phyloP scores from a whole-genome alignment of 2,888 invertebrate genomes.

The Erannis defoliaria region DNA sequence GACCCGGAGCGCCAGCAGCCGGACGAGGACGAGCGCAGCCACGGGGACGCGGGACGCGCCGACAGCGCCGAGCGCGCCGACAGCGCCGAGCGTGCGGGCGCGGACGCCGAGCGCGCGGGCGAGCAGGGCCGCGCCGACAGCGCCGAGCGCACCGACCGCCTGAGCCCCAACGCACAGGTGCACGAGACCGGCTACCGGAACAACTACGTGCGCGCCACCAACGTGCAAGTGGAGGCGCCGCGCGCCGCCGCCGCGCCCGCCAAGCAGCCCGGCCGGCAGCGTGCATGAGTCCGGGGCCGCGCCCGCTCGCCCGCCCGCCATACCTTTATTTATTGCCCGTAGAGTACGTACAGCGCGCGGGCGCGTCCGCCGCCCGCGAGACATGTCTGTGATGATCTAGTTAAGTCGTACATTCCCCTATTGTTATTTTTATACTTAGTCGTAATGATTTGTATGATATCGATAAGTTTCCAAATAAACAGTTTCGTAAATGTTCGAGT shows the following conservation, averaged over 20 bases:
- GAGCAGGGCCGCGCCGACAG: constrained; percentile 46
- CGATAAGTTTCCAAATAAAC: constrained; percentile 82
- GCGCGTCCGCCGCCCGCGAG: constrained; percentile 28
- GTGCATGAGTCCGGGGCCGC: constrained; percentile 43
- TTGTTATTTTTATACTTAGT: constrained; percentile 81
- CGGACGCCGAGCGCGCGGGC: constrained; percentile 50
- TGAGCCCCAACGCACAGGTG: constrained; percentile 46
- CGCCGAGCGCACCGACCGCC: constrained; percentile 51
- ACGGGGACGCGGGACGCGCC: constrained; percentile 44
- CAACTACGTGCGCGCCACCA: constrained; percentile 66
- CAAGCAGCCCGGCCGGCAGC: constrained; percentile 36
- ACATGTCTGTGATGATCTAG: constrained; percentile 67
- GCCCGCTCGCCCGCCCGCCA: constrained; percentile 64
- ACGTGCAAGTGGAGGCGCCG: constrained; percentile 70
- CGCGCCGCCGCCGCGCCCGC: constrained; percentile 48
- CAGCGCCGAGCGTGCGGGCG: constrained; percentile 39
- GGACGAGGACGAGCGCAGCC: constrained; percentile 50
- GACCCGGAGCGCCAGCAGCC: constrained; percentile 58
- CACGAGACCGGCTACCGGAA: constrained; percentile 52
- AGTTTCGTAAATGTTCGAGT: constrained; percentile 75
- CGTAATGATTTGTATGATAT: constrained; percentile 59
- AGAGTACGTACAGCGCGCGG: constrained; percentile 32
- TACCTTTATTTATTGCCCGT: constrained; percentile 74
- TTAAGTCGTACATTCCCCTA: constrained; percentile 51
- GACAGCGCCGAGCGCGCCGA: constrained; percentile 45